Evolutionary conservation across 1,140 invertebrate species (phyloP).

Genomic region (Macrostomum lignano): DNA sequence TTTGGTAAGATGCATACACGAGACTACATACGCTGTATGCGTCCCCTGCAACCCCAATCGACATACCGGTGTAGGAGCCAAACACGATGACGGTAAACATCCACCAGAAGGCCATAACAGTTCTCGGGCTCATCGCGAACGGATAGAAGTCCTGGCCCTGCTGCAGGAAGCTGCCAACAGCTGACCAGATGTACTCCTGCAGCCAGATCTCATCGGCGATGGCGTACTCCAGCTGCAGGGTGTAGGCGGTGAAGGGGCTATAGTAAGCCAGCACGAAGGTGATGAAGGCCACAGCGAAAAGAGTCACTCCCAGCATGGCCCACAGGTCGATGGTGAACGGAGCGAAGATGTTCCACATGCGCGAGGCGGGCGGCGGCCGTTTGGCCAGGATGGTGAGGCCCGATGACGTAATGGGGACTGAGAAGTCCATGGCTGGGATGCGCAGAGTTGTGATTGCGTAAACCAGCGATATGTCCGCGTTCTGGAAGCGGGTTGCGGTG

Average conservation of each 20-base stretch:
- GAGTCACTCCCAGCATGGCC: background rate
- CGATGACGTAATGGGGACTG: background rate
- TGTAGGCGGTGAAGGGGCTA: constrained; percentile 4
- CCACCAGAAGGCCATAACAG: constrained; percentile 3
- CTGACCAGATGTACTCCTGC: constrained; percentile 4
- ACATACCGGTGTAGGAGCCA: constrained; percentile 2
- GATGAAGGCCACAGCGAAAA: background rate
- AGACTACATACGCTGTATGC: no score
- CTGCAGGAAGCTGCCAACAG: background rate
- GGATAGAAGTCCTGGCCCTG: constrained; percentile 6
- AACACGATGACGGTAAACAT: background rate
- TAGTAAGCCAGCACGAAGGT: background rate
- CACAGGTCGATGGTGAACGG: background rate
- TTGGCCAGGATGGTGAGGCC: background rate
- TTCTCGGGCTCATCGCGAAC: constrained; percentile 1
- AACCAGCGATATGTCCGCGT: background rate
- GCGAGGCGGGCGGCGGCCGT: background rate
- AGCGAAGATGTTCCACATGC: background rate
- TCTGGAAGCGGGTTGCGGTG: no score
- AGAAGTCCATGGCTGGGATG: background rate
- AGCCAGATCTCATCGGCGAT: constrained; percentile 4
- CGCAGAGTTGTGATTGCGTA: background rate
- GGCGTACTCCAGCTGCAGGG: background rate
- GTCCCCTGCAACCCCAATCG: no score
- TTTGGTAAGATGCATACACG: no score